These are phyloP conservation scores for Pteruthius melanotis DNA, from an alignment of 2,113 vertebrate genomes.

Conservation along the genomic window DNA sequence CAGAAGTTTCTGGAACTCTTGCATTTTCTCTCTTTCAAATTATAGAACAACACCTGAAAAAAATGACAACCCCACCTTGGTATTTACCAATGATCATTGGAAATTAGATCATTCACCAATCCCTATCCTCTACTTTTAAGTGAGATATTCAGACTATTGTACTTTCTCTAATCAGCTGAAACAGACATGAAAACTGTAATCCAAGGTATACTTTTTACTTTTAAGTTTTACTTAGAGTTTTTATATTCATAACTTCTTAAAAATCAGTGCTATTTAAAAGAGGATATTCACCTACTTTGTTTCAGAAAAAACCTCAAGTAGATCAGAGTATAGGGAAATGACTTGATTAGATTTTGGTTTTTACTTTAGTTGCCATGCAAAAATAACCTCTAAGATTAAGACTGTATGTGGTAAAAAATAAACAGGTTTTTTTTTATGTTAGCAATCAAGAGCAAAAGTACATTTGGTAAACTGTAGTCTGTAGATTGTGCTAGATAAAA, in stretches of 20 bases:
- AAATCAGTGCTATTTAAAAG: neutral
- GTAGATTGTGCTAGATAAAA: neutral
- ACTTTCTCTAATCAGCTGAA: neutral
- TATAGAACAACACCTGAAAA: neutral
- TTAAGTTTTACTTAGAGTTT: neutral
- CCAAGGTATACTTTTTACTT: neutral
- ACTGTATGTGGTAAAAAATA: neutral
- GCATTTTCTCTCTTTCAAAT: neutral
- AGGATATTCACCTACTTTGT: neutral
- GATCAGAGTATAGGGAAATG: neutral
- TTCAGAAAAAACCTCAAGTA: neutral
- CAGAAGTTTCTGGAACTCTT: neutral
- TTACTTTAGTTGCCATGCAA: neutral
- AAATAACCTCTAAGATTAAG: neutral
- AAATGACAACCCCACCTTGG: neutral
- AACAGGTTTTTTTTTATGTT: neutral
- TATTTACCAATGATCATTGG: neutral
- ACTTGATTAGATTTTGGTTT: neutral
- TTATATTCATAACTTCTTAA: neutral
- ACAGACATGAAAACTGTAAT: neutral
- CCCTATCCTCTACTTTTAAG: neutral
- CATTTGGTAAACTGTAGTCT: neutral
- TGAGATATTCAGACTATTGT: neutral
- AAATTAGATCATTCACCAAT: neutral
- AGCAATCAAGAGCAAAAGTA: neutral